Evolutionary conservation across 2,797 vertebrate species (phyloP).

Genomic region (Antrozous pallidus): DNA sequence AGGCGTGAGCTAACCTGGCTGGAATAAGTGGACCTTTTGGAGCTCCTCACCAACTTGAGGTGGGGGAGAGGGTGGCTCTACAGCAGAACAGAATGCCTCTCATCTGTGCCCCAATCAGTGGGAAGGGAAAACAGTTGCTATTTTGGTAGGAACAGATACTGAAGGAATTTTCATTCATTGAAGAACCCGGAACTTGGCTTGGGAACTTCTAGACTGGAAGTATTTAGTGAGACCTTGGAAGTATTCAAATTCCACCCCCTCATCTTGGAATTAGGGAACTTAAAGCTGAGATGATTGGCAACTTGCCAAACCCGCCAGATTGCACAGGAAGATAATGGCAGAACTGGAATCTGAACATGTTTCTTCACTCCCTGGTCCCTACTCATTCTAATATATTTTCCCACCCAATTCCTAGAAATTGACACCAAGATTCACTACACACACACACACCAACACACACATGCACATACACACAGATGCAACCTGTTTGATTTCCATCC

Average conservation of each 20-base stretch:
- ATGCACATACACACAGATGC: rapidly evolving
- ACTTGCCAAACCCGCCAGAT: conserved; percentile 8
- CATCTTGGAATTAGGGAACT: conserved; percentile 13
- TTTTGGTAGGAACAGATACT: neutral
- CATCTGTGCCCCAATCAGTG: neutral
- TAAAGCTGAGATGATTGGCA: neutral
- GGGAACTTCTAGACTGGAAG: neutral
- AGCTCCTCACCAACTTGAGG: neutral
- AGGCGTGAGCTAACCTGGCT: neutral
- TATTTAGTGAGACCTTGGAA: neutral
- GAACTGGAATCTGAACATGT: conserved; percentile 45
- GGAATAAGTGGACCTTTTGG: neutral
- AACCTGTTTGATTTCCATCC: neutral
- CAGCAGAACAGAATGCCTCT: neutral
- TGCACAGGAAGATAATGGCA: conserved; percentile 52
- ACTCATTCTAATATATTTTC: conserved; percentile 10
- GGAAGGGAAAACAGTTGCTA: neutral
- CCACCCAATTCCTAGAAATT: neutral
- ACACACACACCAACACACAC: neutral
- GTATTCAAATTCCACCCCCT: conserved; percentile 32
- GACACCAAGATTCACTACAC: neutral
- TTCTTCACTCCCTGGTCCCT: conserved; percentile 15
- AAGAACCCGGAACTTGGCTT: conserved; percentile 44
- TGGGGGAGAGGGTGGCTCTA: neutral
- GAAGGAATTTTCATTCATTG: conserved; percentile 35